These are phyloP conservation scores for Aphelenchoides fujianensis DNA, from an alignment of 1,140 invertebrate species.

Conservation along the genomic window DNA sequence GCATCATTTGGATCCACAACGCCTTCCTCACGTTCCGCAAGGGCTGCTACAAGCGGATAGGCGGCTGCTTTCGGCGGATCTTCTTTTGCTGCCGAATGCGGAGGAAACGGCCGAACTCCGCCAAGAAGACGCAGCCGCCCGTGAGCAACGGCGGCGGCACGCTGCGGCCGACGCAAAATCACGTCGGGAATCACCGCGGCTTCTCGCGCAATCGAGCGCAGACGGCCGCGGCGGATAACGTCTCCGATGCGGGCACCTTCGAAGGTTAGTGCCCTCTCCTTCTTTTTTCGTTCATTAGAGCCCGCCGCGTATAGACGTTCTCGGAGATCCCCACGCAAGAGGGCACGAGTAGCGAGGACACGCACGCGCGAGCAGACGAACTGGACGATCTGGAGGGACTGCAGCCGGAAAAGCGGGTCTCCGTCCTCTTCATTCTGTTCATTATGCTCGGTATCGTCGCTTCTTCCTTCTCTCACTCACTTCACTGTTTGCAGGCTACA, in stretches of 20 bases:
- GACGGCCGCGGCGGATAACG: conserved; percentile 36
- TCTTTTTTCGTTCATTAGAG: conserved; percentile 11
- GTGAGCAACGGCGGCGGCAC: conserved; percentile 22
- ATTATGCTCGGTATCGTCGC: conserved; percentile 59
- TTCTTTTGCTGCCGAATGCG: conserved; percentile 28
- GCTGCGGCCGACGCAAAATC: conserved; percentile 15
- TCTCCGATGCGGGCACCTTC: conserved; percentile 61
- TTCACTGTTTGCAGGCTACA: conserved; percentile 50
- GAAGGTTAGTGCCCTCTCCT: conserved; percentile 49
- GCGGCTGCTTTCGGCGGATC: conserved; percentile 20
- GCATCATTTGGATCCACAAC: conserved; percentile 59
- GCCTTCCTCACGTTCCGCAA: conserved; percentile 46
- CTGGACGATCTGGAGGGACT: conserved; percentile 28
- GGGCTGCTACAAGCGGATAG: conserved; percentile 28
- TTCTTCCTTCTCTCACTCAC: background rate
- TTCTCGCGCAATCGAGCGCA: conserved; percentile 25
- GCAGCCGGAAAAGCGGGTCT: conserved; percentile 56
- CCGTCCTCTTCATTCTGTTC: conserved; percentile 61
- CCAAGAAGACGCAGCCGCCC: background rate
- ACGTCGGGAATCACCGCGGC: conserved; percentile 25
- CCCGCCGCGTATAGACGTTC: conserved; percentile 28
- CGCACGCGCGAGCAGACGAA: conserved; percentile 53
- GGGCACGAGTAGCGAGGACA: conserved; percentile 52
- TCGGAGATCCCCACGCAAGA: conserved; percentile 61
- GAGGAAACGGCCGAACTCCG: background rate